Percentiles rank a stretch among this genome's conserved stretches.
Conservation (phyloP, 2,888 invertebrate genomes). For the Abscondita cerata region DNA sequence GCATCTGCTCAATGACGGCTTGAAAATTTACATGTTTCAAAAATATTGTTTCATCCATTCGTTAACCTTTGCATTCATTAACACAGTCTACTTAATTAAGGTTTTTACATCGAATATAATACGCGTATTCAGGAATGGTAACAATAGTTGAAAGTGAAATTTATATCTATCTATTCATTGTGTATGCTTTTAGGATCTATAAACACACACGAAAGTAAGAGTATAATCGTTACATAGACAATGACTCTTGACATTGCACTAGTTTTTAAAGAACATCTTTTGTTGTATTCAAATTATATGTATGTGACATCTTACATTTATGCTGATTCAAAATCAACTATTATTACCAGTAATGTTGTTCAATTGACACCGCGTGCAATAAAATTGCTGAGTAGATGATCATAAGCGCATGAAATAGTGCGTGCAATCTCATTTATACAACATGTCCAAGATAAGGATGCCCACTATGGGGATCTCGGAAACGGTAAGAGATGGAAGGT, state of each 20-base stretch:
- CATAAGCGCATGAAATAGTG: too few species aligned
- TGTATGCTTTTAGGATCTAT: neutral
- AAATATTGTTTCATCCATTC: conserved; percentile 1
- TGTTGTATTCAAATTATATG: too few species aligned
- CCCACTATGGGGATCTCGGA: too few species aligned
- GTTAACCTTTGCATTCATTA: conserved; percentile 8
- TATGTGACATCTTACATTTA: too few species aligned
- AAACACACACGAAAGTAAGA: conserved; percentile 6
- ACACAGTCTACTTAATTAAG: neutral
- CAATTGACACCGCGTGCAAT: too few species aligned
- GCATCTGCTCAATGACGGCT: neutral
- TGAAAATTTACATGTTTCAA: neutral
- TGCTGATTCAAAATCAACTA: too few species aligned
- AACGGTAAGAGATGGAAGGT: too few species aligned
- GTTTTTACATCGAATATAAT: neutral
- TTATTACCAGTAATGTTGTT: too few species aligned
- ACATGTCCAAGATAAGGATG: too few species aligned
- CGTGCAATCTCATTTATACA: too few species aligned
- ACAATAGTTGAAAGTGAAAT: conserved; percentile 5
- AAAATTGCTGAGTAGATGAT: too few species aligned
- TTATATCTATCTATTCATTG: neutral
- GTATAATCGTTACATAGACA: neutral
- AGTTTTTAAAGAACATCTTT: too few species aligned
- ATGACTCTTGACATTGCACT: neutral
- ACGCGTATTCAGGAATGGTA: neutral